These are phyloP conservation scores for Brachypteracias leptosomus DNA, from an alignment of 2,113 vertebrate species.

Conservation along the genomic window DNA sequence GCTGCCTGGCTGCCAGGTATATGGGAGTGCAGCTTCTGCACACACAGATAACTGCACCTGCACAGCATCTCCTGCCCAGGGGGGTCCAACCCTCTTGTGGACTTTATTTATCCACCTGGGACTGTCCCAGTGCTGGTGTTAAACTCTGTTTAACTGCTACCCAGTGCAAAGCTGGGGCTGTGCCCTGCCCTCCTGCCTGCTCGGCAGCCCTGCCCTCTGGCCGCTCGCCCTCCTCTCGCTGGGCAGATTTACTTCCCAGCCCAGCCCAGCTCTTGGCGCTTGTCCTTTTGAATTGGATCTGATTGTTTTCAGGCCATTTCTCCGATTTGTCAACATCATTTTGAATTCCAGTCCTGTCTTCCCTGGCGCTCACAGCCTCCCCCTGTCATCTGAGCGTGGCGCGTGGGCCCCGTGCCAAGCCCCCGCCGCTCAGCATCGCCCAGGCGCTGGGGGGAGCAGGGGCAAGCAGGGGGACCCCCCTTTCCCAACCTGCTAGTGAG, in stretches of 20 bases:
- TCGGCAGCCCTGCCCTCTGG: neutral
- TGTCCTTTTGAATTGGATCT: constrained; percentile 63
- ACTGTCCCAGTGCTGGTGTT: neutral
- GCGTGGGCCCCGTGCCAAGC: neutral
- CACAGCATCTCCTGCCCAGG: neutral
- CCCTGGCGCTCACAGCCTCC: neutral
- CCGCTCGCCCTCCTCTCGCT: neutral
- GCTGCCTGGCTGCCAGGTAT: neutral
- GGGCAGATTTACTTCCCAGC: neutral
- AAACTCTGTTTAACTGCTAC: neutral
- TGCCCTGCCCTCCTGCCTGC: neutral
- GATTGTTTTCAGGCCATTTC: constrained; percentile 68
- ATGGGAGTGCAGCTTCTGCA: neutral
- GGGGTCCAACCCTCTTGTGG: fast-evolving
- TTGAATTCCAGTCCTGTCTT: constrained; percentile 43
- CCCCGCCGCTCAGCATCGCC: neutral
- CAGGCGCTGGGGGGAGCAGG: fast-evolving
- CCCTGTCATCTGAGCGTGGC: neutral
- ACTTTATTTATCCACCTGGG: neutral
- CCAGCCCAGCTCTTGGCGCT: constrained; percentile 14
- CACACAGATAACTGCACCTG: neutral
- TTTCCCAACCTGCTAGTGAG: neutral
- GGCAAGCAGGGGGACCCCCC: neutral
- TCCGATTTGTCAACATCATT: constrained; percentile 68
- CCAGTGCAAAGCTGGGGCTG: neutral